Evolutionary conservation across 2,797 vertebrate species (phyloP).

Genomic region (Fistularia tabacaria): DNA sequence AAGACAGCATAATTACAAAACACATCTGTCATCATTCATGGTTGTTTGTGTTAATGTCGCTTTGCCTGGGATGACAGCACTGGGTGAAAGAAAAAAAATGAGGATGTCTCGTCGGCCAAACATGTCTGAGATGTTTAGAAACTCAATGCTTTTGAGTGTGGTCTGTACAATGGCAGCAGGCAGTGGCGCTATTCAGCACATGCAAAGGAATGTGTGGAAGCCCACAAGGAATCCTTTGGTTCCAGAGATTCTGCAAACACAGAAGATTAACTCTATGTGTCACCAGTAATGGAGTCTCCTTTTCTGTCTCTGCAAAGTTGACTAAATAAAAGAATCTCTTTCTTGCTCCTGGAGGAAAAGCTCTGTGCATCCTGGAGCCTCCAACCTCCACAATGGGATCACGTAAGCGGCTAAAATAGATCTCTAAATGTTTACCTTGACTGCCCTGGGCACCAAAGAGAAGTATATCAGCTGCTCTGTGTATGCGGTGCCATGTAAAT

Average conservation of each 20-base stretch:
- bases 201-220: constrained; percentile 74
- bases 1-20: constrained; percentile 31
- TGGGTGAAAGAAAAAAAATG: constrained; percentile 21
- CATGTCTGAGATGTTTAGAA: constrained; percentile 65
- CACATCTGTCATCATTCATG: constrained; percentile 36
- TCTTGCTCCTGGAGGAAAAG: constrained; percentile 20
- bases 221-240: constrained; percentile 71
- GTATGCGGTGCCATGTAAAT: constrained; percentile 38
- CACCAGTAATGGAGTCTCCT: constrained; percentile 66
- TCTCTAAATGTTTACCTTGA: constrained; percentile 49
- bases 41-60: constrained; percentile 49
- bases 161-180: constrained; percentile 66
- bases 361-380: constrained; percentile 33
- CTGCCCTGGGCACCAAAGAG: constrained; percentile 19
- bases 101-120: no score
- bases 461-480: constrained; percentile 20
- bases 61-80: constrained; percentile 22
- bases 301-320: constrained; percentile 46
- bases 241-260: constrained; percentile 77
- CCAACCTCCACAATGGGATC: no score
- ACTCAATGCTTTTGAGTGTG: constrained; percentile 47
- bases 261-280: constrained; percentile 71
- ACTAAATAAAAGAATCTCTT: constrained; percentile 31
- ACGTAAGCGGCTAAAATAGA: constrained; percentile 35
- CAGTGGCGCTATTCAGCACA: constrained; percentile 59